Evolutionary conservation across 2,797 vertebrate genomes (phyloP), one percentile per base, ranked within the genome.

Genomic region (Fistularia tabacaria): DNA sequence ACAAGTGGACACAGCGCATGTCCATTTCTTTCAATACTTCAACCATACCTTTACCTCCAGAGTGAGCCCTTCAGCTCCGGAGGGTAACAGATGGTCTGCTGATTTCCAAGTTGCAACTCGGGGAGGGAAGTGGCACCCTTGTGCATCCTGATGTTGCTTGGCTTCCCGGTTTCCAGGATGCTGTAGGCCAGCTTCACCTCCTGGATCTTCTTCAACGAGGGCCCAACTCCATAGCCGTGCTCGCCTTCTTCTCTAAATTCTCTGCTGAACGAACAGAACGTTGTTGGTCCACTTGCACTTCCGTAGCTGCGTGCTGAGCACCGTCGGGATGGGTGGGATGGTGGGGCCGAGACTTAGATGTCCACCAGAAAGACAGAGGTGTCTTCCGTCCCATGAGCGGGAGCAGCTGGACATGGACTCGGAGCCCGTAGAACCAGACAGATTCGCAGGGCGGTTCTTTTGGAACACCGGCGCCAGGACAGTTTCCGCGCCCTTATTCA

Each of bases 241-340:
- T 93, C 14, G 89, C 93, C 70, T 93, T 94, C 83, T 94, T 94
- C 81, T 90, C 93, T 50, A 93, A 94, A 85, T 92, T 85, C 66
- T 79, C 93, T 48, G 88, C 92, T 37, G 7, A 40, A 38, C 50
- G n/a, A 49, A 14, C 43, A 45, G 43, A 10, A 12, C 4, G 10
- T 4, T 13, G 14, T 11, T 13, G 14, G 43, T 39, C 57, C n/a
- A 57, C 37, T 69, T 64, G 46, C 75, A 93, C 92, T 93, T 93
- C 87, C 89, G 89, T 77, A 92, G 88, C 50, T 92, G 92, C 86
- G 93, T 92, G 89, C 78, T 93, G 57, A 85, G 80, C 55, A 87
- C 90, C 0, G 75, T 93, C 0, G 90, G 92, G 55, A 92, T 93
- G 88, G 89, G 92, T 11, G 89, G 88, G 25, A 81, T 90, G 75